phyloP scores from a whole-genome alignment of 2,113 vertebrate genomes.

The Callopanchax toddi region DNA sequence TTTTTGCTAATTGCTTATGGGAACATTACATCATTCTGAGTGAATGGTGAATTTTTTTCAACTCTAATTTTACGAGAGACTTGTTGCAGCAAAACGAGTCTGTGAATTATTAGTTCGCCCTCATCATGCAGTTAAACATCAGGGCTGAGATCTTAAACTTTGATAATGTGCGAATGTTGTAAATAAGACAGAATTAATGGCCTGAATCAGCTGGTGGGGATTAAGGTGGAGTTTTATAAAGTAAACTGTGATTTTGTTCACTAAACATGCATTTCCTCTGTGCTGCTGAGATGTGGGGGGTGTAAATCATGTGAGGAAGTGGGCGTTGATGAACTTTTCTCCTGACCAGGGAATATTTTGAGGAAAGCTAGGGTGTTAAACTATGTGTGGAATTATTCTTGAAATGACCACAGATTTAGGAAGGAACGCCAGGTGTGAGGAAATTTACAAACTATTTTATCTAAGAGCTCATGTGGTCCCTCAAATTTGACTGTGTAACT shows the following conservation, averaged over 20 bases:
- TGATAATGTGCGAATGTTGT: not conserved
- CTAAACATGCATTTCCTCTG: too few relatives aligned
- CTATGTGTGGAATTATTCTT: too few relatives aligned
- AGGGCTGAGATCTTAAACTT: not conserved
- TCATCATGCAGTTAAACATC: not conserved
- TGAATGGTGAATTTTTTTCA: constrained; percentile 6
- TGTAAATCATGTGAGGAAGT: too few relatives aligned
- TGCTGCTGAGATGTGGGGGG: too few relatives aligned
- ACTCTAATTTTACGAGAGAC: constrained; percentile 25
- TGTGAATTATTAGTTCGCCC: constrained; percentile 25
- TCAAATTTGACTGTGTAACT: too few relatives aligned
- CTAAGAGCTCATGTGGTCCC: too few relatives aligned
- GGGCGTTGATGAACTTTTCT: not conserved
- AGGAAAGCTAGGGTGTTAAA: too few relatives aligned
- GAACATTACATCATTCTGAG: constrained; percentile 21
- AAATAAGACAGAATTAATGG: not conserved
- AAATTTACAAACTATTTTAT: too few relatives aligned
- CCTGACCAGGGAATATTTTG: not conserved
- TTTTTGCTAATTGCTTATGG: not conserved
- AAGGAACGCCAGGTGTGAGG: too few relatives aligned
- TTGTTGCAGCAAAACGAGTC: constrained; percentile 17
- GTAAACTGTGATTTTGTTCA: not conserved
- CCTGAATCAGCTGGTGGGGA: not conserved
- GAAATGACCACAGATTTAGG: too few relatives aligned
- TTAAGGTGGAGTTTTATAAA: not conserved